Percentiles rank a stretch among this genome's conserved stretches.
Conservation (phyloP, 2,113 vertebrate species). For the Phocoena sinus region DNA sequence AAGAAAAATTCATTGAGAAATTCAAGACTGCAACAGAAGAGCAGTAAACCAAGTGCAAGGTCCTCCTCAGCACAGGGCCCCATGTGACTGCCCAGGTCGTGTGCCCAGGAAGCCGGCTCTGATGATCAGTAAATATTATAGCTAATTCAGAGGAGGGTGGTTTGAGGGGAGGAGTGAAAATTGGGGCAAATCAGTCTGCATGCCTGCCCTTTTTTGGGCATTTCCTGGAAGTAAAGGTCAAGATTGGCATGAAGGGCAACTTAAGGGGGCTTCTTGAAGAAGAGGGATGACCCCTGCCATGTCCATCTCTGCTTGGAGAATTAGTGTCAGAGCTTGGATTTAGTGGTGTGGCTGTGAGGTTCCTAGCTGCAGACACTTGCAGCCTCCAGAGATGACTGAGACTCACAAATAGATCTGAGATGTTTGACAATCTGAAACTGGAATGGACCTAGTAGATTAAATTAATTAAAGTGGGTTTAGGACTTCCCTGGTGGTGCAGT, state of each 20-base stretch:
- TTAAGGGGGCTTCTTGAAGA: neutral
- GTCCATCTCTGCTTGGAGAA: neutral
- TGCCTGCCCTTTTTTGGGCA: neutral
- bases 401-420: neutral
- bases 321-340: neutral
- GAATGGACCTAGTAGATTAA: neutral
- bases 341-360: neutral
- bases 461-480: neutral
- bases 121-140: neutral
- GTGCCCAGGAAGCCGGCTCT: neutral
- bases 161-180: neutral
- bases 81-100: no score
- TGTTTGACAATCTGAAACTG: neutral
- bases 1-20: neutral
- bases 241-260: neutral
- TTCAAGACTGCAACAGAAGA: neutral
- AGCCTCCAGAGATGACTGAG: neutral
- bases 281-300: neutral
- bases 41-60: neutral
- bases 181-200: no score
- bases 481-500: neutral
- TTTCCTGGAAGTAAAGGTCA: neutral
- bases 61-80: neutral
- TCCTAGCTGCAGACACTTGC: neutral
- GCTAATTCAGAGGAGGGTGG: neutral